Percentiles rank a stretch among this genome's conserved stretches.
Evolutionary conservation across 2,113 vertebrate species (phyloP).

Genomic region (Balaenoptera acutorostrata): DNA sequence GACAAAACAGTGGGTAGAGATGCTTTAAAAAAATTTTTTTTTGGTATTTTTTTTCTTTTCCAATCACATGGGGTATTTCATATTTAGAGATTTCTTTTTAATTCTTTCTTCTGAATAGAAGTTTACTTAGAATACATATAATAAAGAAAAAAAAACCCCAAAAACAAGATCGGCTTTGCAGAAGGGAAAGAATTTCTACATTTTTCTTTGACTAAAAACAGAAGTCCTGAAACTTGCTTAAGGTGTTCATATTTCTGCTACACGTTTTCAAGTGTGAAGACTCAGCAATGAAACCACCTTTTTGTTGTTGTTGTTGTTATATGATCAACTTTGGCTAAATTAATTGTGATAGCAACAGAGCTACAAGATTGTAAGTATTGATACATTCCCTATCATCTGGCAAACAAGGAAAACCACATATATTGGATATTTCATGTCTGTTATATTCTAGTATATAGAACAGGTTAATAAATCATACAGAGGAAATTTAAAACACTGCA

Average conservation of each 20-base stretch:
- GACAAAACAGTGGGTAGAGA: neutral
- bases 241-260: neutral
- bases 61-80: neutral
- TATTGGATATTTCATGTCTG: neutral
- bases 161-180: neutral
- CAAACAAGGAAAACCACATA: neutral
- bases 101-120: neutral
- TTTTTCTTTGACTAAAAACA: constrained; percentile 2
- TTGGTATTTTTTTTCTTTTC: neutral
- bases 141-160: neutral
- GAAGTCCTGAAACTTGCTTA: neutral
- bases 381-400: neutral
- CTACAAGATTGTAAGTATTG: neutral
- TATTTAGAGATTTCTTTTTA: neutral
- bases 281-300: neutral
- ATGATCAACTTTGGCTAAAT: constrained; percentile 18
- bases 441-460: neutral
- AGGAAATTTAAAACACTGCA: neutral
- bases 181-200: neutral
- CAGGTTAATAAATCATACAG: neutral
- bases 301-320: neutral
- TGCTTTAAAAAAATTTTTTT: neutral
- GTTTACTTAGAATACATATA: neutral
- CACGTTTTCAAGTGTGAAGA: neutral
- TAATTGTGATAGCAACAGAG: neutral